phyloP scores from a whole-genome alignment of 1,140 invertebrate species.

The Drosophila quadrilineata region DNA sequence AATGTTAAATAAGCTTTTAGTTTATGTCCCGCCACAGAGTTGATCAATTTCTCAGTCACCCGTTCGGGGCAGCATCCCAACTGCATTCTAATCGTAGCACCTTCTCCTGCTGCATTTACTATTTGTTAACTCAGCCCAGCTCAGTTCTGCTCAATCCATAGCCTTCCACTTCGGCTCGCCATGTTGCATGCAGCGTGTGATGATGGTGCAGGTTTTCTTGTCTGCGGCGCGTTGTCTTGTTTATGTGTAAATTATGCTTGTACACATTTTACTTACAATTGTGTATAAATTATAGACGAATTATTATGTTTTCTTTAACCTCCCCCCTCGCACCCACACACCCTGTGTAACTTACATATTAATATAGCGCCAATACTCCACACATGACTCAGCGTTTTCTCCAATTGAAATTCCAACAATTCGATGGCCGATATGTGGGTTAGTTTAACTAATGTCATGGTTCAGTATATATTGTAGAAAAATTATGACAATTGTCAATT shows the following conservation, averaged over 20 bases:
- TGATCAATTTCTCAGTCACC: slow-evolving; percentile 79
- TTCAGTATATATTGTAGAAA: not conserved
- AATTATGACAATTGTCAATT: no score
- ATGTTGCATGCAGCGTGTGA: slow-evolving; percentile 29
- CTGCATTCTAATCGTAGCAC: slow-evolving; percentile 40
- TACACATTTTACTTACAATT: slow-evolving; percentile 78
- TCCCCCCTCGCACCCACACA: not conserved
- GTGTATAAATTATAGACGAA: slow-evolving; percentile 78
- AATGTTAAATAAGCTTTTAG: slow-evolving; percentile 80
- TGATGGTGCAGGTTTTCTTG: slow-evolving; percentile 47
- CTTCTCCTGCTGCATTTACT: slow-evolving; percentile 45
- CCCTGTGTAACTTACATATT: slow-evolving; percentile 55
- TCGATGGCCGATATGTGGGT: not conserved
- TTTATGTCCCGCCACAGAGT: slow-evolving; percentile 77
- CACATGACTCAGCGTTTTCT: slow-evolving; percentile 14
- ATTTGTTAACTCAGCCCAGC: slow-evolving; percentile 29
- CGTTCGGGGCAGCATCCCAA: slow-evolving; percentile 45
- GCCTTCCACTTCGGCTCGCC: not conserved
- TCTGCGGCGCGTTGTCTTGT: slow-evolving; percentile 52
- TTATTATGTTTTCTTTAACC: slow-evolving; percentile 63
- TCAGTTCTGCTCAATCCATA: slow-evolving; percentile 20
- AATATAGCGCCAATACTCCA: slow-evolving; percentile 55
- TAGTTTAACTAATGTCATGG: not conserved
- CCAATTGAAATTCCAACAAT: slow-evolving; percentile 55
- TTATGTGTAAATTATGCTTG: slow-evolving; percentile 80